These are phyloP conservation scores for Drosophila macrothrix DNA, from an alignment of 2,888 invertebrate species.

Conservation along the genomic window DNA sequence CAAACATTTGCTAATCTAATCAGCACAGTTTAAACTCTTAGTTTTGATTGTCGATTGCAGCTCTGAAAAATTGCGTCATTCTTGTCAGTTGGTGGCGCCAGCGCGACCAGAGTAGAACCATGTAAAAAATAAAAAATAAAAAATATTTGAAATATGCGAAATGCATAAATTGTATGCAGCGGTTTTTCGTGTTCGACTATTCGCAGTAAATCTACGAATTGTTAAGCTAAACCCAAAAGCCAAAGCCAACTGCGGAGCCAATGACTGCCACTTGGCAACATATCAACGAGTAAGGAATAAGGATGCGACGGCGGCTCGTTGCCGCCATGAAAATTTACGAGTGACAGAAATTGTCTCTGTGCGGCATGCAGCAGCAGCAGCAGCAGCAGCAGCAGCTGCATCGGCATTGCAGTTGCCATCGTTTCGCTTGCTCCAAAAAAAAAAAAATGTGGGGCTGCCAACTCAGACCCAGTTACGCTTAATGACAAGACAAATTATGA, in stretches of 20 bases:
- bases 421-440: conserved; percentile 1
- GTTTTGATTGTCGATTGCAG: conserved; percentile 25
- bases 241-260: conserved; percentile 59
- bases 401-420: conserved; percentile 45
- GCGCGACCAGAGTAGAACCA: conserved; percentile 22
- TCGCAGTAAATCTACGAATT: conserved; percentile 69
- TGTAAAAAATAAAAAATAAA: conserved; percentile 1
- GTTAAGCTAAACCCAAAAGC: conserved; percentile 68
- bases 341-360: conserved; percentile 70
- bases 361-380: conserved; percentile 30
- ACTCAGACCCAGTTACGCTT: conserved; percentile 43
- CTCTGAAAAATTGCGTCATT: conserved; percentile 51
- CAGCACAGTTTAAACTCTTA: not conserved
- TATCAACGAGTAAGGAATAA: conserved; percentile 50
- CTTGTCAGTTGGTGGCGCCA: conserved; percentile 62
- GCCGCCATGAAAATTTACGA: conserved; percentile 78
- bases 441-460: conserved; percentile 31
- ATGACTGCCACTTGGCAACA: conserved; percentile 78
- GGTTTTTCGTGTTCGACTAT: conserved; percentile 54
- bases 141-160: conserved; percentile 53
- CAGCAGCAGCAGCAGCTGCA: not conserved
- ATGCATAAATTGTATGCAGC: conserved; percentile 67
- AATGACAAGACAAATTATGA: conserved; percentile 78
- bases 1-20: conserved; percentile 2
- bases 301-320: conserved; percentile 74